Percentiles rank a stretch among this genome's conserved stretches.
phyloP scores from a whole-genome alignment of 2,113 vertebrate genomes.

The Cryptomyrus ogoouensis region DNA sequence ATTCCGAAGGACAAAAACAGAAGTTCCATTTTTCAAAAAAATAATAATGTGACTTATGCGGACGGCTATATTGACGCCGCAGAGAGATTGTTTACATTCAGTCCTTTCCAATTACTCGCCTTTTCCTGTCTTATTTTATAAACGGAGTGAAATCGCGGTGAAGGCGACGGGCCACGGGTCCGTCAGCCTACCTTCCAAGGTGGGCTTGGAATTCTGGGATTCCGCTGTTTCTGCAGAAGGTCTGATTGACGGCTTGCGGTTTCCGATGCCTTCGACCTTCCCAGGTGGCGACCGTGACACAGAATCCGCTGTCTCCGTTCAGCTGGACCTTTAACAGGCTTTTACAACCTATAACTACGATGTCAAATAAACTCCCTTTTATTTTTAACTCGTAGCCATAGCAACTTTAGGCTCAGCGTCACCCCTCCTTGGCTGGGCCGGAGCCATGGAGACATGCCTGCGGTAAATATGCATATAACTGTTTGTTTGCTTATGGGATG shows the following conservation, averaged over 20 bases:
- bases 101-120: too few species aligned
- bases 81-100: neutral
- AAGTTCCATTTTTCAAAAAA: neutral
- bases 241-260: neutral
- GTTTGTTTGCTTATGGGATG: neutral
- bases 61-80: neutral
- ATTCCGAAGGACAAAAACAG: neutral
- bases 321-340: neutral
- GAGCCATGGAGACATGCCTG: neutral
- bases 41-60: neutral
- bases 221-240: neutral
- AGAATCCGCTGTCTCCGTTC: neutral
- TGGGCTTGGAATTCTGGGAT: neutral
- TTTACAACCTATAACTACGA: neutral
- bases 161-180: neutral
- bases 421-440: neutral
- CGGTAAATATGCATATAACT: neutral
- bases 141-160: neutral
- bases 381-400: neutral
- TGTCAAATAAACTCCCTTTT: neutral
- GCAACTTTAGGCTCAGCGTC: neutral
- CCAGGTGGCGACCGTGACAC: neutral
- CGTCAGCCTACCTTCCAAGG: neutral
- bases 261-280: neutral
- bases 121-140: neutral